These are phyloP conservation scores for Coptodon rendalli DNA, from an alignment of 2,113 vertebrate species.

Conservation along the genomic window DNA sequence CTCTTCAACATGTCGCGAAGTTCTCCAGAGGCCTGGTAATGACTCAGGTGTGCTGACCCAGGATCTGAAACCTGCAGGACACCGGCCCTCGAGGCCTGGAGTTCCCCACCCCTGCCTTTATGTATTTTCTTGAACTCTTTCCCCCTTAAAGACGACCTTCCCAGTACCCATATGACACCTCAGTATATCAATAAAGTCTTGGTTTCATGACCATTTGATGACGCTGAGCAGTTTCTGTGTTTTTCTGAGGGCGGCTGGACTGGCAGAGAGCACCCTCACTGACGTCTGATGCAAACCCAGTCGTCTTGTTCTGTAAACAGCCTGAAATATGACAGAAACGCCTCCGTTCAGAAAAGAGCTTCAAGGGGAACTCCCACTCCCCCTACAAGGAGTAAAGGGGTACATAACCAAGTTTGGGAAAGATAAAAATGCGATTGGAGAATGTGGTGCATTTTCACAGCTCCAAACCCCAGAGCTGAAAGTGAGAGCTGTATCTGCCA, in stretches of 20 bases:
- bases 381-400: background rate
- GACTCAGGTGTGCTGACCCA: background rate
- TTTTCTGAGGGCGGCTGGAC: background rate
- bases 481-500: background rate
- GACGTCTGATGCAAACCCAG: rapidly evolving
- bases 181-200: background rate
- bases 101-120: background rate
- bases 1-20: background rate
- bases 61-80: background rate
- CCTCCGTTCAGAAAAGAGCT: background rate
- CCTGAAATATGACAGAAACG: background rate
- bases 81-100: rapidly evolving
- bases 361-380: background rate
- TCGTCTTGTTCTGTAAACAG: background rate
- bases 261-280: background rate
- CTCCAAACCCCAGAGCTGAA: background rate
- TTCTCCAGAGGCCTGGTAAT: background rate
- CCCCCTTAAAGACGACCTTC: rapidly evolving
- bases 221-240: background rate
- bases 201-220: rapidly evolving
- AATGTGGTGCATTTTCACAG: background rate
- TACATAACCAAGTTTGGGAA: background rate
- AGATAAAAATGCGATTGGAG: rapidly evolving
- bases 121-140: background rate
- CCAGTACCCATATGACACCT: background rate